Percentiles rank a stretch among this genome's conserved stretches.
phyloP scores from a whole-genome alignment of 2,113 vertebrate genomes.

The Cyprinodon variegatus region DNA sequence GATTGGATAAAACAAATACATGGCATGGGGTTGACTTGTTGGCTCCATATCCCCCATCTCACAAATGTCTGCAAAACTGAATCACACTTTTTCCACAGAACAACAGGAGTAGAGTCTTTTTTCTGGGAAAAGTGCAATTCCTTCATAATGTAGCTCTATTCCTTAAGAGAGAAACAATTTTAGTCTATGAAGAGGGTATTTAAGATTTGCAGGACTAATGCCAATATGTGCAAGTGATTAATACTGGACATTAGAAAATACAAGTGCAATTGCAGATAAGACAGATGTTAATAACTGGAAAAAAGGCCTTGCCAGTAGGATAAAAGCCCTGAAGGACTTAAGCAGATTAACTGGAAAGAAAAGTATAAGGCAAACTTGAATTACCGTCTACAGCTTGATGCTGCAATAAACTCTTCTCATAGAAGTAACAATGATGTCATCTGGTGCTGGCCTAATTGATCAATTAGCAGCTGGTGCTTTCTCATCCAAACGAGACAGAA shows the following conservation, averaged over 20 bases:
- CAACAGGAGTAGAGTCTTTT: background rate
- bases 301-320: constrained; percentile 6
- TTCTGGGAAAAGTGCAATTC: background rate
- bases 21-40: no score
- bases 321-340: constrained; percentile 12
- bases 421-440: constrained; percentile 70
- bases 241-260: background rate
- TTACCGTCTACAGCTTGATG: constrained; percentile 3
- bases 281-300: background rate
- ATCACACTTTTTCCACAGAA: background rate
- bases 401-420: constrained; percentile 43
- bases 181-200: background rate
- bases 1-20: no score
- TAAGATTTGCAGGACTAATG: background rate
- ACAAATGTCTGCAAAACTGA: background rate
- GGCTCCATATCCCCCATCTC: no score
- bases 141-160: background rate
- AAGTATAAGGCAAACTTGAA: constrained; percentile 11
- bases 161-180: background rate
- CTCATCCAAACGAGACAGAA: constrained; percentile 62
- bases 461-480: constrained; percentile 69
- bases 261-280: background rate
- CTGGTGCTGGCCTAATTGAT: constrained; percentile 64
- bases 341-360: background rate
- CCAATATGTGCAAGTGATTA: background rate